phyloP scores from a whole-genome alignment of 2,888 invertebrate genomes.

The Oxytorus armatus region DNA sequence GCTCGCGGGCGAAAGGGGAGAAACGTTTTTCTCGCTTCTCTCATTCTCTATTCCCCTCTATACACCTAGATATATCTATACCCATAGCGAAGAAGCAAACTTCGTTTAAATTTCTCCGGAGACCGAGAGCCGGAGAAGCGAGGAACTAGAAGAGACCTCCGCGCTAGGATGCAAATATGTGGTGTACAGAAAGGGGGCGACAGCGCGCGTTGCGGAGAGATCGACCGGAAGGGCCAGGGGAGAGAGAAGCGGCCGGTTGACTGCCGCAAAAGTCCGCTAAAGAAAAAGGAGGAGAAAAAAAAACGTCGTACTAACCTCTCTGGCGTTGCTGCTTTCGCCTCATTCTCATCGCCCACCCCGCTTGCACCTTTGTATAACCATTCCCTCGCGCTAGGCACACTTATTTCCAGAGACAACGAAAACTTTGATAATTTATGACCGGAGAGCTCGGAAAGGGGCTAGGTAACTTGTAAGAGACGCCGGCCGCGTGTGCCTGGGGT shows the following conservation, averaged over 20 bases:
- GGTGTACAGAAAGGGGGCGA: constrained; percentile 32
- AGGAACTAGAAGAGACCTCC: constrained; percentile 10
- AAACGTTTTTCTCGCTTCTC: not conserved
- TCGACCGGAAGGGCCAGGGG: constrained; percentile 21
- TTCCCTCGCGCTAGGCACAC: constrained; percentile 47
- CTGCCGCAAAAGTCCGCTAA: constrained; percentile 58
- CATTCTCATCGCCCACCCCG: not conserved
- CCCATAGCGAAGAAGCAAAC: constrained; percentile 1
- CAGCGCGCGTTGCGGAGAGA: not conserved
- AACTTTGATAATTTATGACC: constrained; percentile 67
- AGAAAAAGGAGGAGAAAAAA: constrained; percentile 56
- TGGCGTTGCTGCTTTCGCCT: not conserved
- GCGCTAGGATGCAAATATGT: constrained; percentile 55
- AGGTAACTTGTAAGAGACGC: constrained; percentile 21
- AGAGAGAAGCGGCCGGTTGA: constrained; percentile 42
- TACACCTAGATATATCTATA: constrained; percentile 12
- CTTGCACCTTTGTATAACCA: not conserved
- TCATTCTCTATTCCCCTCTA: constrained; percentile 8
- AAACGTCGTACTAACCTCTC: not conserved
- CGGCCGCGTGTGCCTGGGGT: not conserved
- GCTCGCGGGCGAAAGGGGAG: not conserved
- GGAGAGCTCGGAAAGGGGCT: constrained; percentile 16
- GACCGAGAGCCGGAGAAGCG: not conserved
- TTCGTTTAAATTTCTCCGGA: constrained; percentile 58
- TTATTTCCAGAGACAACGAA: constrained; percentile 67